These are phyloP conservation scores for Eupithecia vulgata DNA, from an alignment of 2,888 invertebrate species.

Conservation along the genomic window DNA sequence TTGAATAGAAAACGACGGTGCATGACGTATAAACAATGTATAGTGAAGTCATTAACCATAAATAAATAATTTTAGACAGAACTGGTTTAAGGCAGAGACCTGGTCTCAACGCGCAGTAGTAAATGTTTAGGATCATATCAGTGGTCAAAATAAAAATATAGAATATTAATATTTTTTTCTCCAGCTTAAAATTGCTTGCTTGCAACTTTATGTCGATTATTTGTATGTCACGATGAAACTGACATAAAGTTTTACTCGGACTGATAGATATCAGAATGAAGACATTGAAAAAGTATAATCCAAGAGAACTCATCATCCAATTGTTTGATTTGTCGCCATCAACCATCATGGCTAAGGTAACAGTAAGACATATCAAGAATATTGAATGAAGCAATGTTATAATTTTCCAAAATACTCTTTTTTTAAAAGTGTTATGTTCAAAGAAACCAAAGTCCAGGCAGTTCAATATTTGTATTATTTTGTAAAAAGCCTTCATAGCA, in stretches of 20 bases:
- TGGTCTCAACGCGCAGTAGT: neutral
- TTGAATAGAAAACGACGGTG: neutral
- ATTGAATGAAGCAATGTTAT: neutral
- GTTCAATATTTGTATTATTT: neutral
- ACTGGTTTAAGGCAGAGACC: neutral
- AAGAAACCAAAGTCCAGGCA: slow-evolving; percentile 4
- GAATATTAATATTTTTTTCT: neutral
- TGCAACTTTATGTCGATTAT: neutral
- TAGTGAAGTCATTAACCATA: neutral
- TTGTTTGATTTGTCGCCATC: neutral
- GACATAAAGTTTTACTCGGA: slow-evolving; percentile 6
- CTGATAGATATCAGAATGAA: neutral
- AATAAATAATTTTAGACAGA: neutral
- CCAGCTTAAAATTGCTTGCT: neutral
- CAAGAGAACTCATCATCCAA: neutral
- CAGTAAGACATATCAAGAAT: neutral
- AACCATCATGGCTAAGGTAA: neutral
- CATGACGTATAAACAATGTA: neutral
- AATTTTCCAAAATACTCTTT: neutral
- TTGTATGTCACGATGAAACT: neutral
- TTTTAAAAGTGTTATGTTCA: neutral
- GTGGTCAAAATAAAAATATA: neutral
- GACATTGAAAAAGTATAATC: neutral
- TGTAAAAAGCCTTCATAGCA: neutral
- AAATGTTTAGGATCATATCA: neutral